Evolutionary conservation across 2,888 invertebrate species (phyloP).

Genomic region (Apodemia duryi): DNA sequence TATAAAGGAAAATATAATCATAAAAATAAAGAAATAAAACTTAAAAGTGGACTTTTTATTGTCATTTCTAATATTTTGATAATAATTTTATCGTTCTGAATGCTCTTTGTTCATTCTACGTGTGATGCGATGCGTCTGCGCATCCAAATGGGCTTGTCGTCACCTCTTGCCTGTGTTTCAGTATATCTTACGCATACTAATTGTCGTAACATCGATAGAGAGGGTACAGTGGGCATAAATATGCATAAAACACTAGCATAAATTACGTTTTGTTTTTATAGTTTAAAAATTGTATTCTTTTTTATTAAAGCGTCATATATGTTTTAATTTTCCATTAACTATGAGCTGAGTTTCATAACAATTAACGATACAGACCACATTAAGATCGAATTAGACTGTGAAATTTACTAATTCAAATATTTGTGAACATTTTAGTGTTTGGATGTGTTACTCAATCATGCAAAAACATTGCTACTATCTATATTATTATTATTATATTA

Average conservation of each 20-base stretch:
- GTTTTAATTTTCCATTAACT: no score
- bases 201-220: conserved; percentile 29
- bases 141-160: conserved; percentile 65
- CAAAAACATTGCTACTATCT: no score
- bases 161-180: conserved; percentile 57
- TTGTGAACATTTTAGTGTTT: no score
- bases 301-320: no score
- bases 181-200: conserved; percentile 67
- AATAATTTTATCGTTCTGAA: conserved; percentile 44
- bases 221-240: conserved; percentile 28
- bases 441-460: no score
- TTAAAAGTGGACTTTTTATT: conserved; percentile 33
- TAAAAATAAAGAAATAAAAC: conserved; percentile 2
- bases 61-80: conserved; percentile 47
- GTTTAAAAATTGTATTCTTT: no score
- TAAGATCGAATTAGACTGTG: no score
- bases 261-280: background rate
- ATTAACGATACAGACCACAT: no score
- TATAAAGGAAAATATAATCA: no score
- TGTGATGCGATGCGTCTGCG: conserved; percentile 47
- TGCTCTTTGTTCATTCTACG: conserved; percentile 44
- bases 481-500: no score
- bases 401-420: no score
- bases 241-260: conserved; percentile 26
- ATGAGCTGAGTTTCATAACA: no score